These are phyloP conservation scores for Calvadosia cruxmelitensis DNA, from an alignment of 30 jellyfish, hydroid and myxozoan genomes.

Conservation along the genomic window DNA sequence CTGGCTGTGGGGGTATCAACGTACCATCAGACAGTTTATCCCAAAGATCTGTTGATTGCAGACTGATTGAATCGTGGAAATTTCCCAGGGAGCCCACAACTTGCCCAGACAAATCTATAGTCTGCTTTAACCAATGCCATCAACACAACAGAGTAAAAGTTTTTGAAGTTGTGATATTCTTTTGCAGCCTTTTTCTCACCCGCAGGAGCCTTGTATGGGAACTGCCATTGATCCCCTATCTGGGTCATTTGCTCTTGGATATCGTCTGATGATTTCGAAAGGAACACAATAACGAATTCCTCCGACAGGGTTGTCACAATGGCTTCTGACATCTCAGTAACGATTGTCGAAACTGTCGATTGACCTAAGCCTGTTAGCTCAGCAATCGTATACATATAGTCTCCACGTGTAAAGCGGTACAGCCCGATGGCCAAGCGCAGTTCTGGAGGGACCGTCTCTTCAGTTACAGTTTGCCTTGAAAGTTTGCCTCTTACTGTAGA, in stretches of 20 bases:
- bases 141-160: no score
- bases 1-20: no score
- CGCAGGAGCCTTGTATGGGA: slow-evolving; percentile 51
- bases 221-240: slow-evolving; percentile 56
- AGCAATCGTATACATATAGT: slow-evolving; percentile 1
- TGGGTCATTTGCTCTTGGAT: slow-evolving; percentile 13
- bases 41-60: slow-evolving; percentile 68
- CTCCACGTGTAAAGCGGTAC: slow-evolving; percentile 4
- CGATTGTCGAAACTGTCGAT: not conserved
- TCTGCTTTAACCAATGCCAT: slow-evolving; percentile 61
- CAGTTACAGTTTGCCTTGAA: slow-evolving; percentile 1
- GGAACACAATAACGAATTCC: no score
- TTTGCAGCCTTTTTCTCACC: slow-evolving; percentile 36
- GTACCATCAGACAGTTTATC: slow-evolving; percentile 18
- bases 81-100: slow-evolving; percentile 70
- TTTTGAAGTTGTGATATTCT: slow-evolving; percentile 44
- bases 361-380: slow-evolving; percentile 5
- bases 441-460: slow-evolving; percentile 11
- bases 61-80: slow-evolving; percentile 38
- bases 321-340: no score
- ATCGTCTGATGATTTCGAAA: no score
- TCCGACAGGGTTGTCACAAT: no score
- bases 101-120: slow-evolving; percentile 54
- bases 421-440: not conserved
- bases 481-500: not conserved